Base-by-base conservation (phyloP, 2,113 vertebrate genomes). In the Pachyramphus minor region DNA sequence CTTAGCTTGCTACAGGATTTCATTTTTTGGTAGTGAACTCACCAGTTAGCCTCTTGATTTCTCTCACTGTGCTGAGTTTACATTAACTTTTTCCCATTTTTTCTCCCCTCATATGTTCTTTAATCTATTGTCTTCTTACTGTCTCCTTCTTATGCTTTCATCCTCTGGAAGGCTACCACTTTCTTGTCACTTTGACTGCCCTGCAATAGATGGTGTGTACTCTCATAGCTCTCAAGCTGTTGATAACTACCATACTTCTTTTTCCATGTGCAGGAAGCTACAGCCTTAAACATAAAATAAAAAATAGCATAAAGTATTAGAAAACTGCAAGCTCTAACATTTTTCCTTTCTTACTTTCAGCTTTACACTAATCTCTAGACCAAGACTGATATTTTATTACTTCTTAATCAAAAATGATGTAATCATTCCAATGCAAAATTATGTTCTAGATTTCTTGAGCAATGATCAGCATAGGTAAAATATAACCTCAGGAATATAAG, bases 231-330 rank as follows among this genome's bases (percentile, higher is more conserved):
- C 69, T 89, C 35, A 7, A 93, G 86, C 63, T 90, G 53, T 63
- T 50, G 24, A 75, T 82, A 92, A 41, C n/a, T 30, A 25, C 31
- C 27, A 17, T 50, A 41, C 87, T 94, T 56, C 62, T 56, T 84
- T 82, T 78, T 60, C 66, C 33, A 16, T 78, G 55, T 69, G 33
- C 83, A 96, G 47, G 49, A 92, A 96, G 60, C 25, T n/a, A 71
- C 35, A 84, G 41, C 64, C 14, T 92, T 86, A 90, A 94, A 75
- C 30, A 93, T 69, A 50, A 95, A 95, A 93, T 82, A 96, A 92
- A 67, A 93, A 91, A 89, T 39, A 89, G 22, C 20, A 68, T 55
- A 59, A 95, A 93, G 68, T 73, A 59, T 73, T 78, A 59, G 31
- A 87, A 86, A 90, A 75, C 55, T 74, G 23, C 11, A 92, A 81